Percentiles rank a stretch among this genome's conserved stretches.
These are phyloP conservation scores for Xenotilapia longispinis DNA, from an alignment of 2,113 vertebrate genomes.

Conservation along the genomic window DNA sequence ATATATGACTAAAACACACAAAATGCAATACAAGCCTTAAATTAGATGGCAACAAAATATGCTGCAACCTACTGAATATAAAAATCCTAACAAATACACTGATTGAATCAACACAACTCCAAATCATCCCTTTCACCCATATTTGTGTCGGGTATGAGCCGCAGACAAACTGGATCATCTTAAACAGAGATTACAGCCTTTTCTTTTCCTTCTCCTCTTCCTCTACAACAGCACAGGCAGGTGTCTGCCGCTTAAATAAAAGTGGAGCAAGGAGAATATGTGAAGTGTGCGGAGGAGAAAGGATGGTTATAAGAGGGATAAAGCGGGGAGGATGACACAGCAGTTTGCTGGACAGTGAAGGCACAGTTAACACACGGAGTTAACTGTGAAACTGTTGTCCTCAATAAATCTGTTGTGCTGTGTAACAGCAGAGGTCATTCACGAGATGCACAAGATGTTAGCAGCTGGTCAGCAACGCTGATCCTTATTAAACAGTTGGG, in stretches of 20 bases:
- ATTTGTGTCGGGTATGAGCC: not conserved
- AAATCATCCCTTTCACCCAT: not conserved
- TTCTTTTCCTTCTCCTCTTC: not conserved
- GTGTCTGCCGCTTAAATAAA: conserved; percentile 9
- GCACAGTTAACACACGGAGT: conserved; percentile 2
- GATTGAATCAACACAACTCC: not conserved
- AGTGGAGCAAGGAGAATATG: conserved; percentile 4
- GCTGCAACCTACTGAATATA: not conserved
- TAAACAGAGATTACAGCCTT: not conserved
- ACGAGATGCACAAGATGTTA: not conserved
- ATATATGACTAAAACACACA: not conserved
- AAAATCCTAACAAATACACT: conserved; percentile 2
- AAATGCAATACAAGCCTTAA: not conserved
- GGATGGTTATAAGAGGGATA: conserved; percentile 25
- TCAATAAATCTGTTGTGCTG: conserved; percentile 35
- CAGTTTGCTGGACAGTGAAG: conserved; percentile 50
- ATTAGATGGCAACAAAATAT: not conserved
- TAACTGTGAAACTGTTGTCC: not conserved
- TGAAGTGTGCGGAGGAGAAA: not conserved
- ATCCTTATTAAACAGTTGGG: not conserved
- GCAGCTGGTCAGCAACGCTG: not conserved
- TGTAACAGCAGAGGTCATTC: conserved; percentile 28
- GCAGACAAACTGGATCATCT: not conserved
- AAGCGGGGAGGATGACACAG: conserved; percentile 58
- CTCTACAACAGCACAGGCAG: not conserved